A percentile compares a stretch with the other conserved stretches of the same genome.
Conservation (phyloP, 1,140 invertebrate species). For the Streblospio benedicti region DNA sequence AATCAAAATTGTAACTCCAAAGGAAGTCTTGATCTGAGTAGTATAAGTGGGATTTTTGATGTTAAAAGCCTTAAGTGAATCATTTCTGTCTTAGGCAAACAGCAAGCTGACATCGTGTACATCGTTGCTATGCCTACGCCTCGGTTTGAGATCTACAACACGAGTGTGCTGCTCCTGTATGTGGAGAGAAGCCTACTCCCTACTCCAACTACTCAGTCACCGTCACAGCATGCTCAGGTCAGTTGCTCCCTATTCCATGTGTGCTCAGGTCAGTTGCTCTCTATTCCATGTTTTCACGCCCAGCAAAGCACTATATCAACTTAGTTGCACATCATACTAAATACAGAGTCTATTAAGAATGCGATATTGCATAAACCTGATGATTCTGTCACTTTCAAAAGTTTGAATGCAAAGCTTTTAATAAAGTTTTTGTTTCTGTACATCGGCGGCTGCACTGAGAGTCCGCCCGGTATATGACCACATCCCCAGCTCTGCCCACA, state of each 20-base stretch:
- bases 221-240: constrained; percentile 41
- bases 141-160: constrained; percentile 28
- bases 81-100: too few relatives aligned
- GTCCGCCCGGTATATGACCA: constrained; percentile 27
- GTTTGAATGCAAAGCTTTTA: not conserved
- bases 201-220: constrained; percentile 38
- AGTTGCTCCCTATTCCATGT: constrained; percentile 8
- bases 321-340: too few relatives aligned
- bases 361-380: not conserved
- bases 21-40: too few relatives aligned
- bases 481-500: constrained; percentile 29
- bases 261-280: constrained; percentile 24
- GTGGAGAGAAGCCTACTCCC: constrained; percentile 29
- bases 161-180: constrained; percentile 14
- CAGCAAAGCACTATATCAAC: too few relatives aligned
- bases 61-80: too few relatives aligned
- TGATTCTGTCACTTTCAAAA: not conserved
- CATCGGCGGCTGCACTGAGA: constrained; percentile 44
- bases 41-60: too few relatives aligned
- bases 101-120: constrained; percentile 39
- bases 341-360: not conserved
- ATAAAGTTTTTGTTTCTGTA: not conserved
- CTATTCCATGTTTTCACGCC: not conserved
- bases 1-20: too few relatives aligned
- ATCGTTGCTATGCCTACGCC: constrained; percentile 28